Evolutionary conservation across 2,797 vertebrate genomes (phyloP), one percentile per base, ranked within the genome.

Genomic region (Gila robusta): DNA sequence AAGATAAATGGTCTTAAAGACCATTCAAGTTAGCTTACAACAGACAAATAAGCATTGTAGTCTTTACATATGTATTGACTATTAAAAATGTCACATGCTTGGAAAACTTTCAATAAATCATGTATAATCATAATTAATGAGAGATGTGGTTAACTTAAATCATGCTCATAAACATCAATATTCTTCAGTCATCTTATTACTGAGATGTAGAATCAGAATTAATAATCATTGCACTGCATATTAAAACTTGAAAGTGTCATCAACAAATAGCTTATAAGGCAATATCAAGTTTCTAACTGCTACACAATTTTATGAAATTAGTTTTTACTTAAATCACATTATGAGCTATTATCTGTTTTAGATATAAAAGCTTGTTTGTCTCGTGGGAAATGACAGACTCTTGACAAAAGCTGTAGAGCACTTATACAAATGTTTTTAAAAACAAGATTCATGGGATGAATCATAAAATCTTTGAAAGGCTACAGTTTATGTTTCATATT

Each of bases 341-440:
- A 69, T 28, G 16, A 59, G 82, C 62, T 39, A 85, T 85, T 79
- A 85, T 72, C 47, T 54, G 73, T 85, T 87, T 84, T 77, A 41
- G 44, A 84, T n/a, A 78, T 84, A 69, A 78, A 69, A 28, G 32
- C 32, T 28, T 69, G 10, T 78, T 77, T 77, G 10, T 52, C 32
- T 66, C 64, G 52, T 84, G 47, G 47, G 62, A 84, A 77, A 78
- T 56, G 44, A 84, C 62, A 84, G 74, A 69, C n/a, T 83, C 44
- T 76, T 67, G 72, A 76, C 41, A 52, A 83, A 76, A 76, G 59
- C 82, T 76, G 41, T 32, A 14, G 41, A 76, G 82, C 82, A 52
- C 32, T 83, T 76, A 52, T 52, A 47, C 21, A 7, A 76, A 83
- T 66, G 56, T 73, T 66, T 62, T 47, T 47, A 66, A 32, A 82